Conservation (phyloP, 1,140 invertebrate species). For the Cyclargus thomasi region DNA sequence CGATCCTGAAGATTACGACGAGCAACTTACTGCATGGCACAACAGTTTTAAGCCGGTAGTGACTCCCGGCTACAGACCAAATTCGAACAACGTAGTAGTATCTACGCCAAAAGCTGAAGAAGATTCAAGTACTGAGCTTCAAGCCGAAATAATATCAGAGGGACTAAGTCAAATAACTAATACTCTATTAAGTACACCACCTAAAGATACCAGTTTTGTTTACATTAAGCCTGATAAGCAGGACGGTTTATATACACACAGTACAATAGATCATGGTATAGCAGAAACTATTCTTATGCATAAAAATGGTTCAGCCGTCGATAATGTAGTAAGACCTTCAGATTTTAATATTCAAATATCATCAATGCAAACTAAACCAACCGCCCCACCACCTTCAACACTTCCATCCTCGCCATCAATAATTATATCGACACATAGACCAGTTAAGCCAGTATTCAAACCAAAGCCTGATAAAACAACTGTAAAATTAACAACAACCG, state of each 20-base stretch:
- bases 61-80: conserved; percentile 61
- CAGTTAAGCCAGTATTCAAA: conserved; percentile 65
- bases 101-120: conserved; percentile 53
- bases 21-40: conserved; percentile 57
- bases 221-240: conserved; percentile 65
- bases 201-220: conserved; percentile 53
- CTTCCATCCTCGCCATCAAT: conserved; percentile 48
- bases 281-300: conserved; percentile 81
- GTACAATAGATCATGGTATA: conserved; percentile 76
- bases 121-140: conserved; percentile 52
- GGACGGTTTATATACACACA: conserved; percentile 57
- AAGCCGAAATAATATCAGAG: conserved; percentile 57
- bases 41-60: conserved; percentile 67
- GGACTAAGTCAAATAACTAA: conserved; percentile 74
- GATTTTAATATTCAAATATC: conserved; percentile 75
- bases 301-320: conserved; percentile 76
- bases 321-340: conserved; percentile 78
- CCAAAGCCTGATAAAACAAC: conserved; percentile 57
- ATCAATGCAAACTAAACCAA: conserved; percentile 69
- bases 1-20: conserved; percentile 58
- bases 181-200: conserved; percentile 62
- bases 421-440: conserved; percentile 56
- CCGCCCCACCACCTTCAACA: conserved; percentile 44
- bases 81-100: conserved; percentile 34
- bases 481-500: conserved; percentile 43